These are phyloP conservation scores for Tanytarsus gracilentus DNA, from an alignment of 2,888 invertebrate genomes.

Conservation along the genomic window DNA sequence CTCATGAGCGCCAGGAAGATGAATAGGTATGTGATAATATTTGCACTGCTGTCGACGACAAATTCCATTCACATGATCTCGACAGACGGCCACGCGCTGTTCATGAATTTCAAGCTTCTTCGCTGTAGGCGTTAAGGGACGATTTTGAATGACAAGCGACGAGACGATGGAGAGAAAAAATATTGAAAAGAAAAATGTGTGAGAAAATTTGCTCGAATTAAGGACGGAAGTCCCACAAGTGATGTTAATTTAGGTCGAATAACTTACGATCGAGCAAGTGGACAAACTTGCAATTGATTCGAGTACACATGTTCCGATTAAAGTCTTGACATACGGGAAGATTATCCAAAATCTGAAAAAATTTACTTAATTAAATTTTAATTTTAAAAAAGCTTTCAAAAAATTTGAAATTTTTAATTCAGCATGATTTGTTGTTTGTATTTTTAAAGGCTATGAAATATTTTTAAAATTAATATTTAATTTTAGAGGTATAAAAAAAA, in stretches of 20 bases:
- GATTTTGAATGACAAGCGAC: neutral
- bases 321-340: constrained; percentile 99
- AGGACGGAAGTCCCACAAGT: too few species aligned
- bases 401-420: neutral
- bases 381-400: neutral
- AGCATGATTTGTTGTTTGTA: neutral
- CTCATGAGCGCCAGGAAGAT: constrained; percentile 4
- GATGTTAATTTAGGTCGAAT: constrained; percentile 28
- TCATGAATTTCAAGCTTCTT: constrained; percentile 91
- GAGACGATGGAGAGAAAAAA: neutral
- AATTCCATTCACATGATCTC: constrained; percentile 89
- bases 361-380: too few species aligned
- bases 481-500: neutral
- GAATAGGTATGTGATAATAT: constrained; percentile 55
- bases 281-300: constrained; percentile 96
- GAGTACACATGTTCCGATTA: constrained; percentile 94
- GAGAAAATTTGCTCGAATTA: too few species aligned
- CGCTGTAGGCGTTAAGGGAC: constrained; percentile 53
- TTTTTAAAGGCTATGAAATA: too few species aligned
- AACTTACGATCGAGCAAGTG: constrained; percentile 90
- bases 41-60: constrained; percentile 91
- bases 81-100: constrained; percentile 91
- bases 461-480: neutral
- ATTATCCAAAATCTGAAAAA: constrained; percentile 70
- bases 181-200: constrained; percentile 14